These are phyloP conservation scores for Trematomus bernacchii DNA, from an alignment of 2,797 vertebrate genomes.

Conservation along the genomic window DNA sequence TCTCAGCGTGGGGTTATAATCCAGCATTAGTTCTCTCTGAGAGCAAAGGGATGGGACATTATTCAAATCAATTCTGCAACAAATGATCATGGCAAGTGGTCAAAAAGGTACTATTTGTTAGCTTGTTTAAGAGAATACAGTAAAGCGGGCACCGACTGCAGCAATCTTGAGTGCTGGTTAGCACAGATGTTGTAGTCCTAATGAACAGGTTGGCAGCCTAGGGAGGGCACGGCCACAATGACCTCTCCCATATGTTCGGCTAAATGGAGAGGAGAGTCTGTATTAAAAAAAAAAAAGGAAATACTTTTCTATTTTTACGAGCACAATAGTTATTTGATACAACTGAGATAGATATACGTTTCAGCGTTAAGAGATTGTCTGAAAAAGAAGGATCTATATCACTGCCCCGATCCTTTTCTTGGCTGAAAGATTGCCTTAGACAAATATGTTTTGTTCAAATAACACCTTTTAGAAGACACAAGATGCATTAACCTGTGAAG, in stretches of 20 bases:
- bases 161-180: conserved; percentile 33
- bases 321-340: background rate
- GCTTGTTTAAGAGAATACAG: conserved; percentile 31
- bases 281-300: background rate
- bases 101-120: background rate
- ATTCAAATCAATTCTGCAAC: conserved; percentile 15
- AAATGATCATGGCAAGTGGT: background rate
- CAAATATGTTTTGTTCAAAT: background rate
- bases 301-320: background rate
- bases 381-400: background rate
- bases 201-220: conserved; percentile 63
- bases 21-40: conserved; percentile 7
- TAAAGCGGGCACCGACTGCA: conserved; percentile 19
- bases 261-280: conserved; percentile 21
- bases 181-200: conserved; percentile 57
- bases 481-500: background rate
- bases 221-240: conserved; percentile 40
- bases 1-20: conserved; percentile 29
- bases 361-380: background rate
- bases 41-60: conserved; percentile 2
- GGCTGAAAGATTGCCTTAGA: background rate
- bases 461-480: background rate
- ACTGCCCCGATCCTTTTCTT: background rate
- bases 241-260: conserved; percentile 58
- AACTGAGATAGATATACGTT: background rate